These are phyloP conservation scores for Patiria pectinifera DNA, from an alignment of 53 echinoderm and acorn worm species.

Conservation along the genomic window DNA sequence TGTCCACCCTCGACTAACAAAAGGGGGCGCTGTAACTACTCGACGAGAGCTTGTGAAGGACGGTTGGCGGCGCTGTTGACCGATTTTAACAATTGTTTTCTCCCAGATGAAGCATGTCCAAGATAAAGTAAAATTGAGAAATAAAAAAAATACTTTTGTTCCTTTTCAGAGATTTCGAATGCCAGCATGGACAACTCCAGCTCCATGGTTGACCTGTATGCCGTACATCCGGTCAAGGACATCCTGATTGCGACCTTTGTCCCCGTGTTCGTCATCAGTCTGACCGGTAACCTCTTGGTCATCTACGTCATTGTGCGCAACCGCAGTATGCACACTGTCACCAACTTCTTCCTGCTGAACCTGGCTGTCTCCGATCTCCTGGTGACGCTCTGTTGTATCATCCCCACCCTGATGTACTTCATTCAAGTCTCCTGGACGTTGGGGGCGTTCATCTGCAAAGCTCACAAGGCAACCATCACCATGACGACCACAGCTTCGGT, in stretches of 20 bases:
- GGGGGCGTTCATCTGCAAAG: constrained; percentile 74
- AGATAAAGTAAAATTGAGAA: neutral
- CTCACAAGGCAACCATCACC: constrained; percentile 71
- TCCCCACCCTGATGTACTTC: constrained; percentile 81
- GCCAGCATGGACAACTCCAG: neutral
- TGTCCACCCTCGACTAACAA: too few relatives aligned
- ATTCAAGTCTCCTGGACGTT: constrained; percentile 77
- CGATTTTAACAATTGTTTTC: neutral
- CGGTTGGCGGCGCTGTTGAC: too few relatives aligned
- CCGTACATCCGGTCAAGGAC: constrained; percentile 63
- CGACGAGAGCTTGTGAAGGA: too few relatives aligned
- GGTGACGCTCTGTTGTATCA: constrained; percentile 85
- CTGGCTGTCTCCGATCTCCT: constrained; percentile 87
- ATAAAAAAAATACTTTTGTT: neutral
- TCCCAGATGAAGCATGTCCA: neutral
- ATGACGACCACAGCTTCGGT: constrained; percentile 86
- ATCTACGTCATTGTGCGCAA: constrained; percentile 87
- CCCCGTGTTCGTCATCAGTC: constrained; percentile 77
- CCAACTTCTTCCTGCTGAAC: constrained; percentile 93
- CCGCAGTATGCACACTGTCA: constrained; percentile 94
- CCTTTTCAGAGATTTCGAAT: neutral
- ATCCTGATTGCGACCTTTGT: constrained; percentile 80
- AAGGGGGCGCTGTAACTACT: too few relatives aligned
- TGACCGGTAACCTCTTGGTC: constrained; percentile 87
- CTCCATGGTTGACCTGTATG: constrained; percentile 67